Evolutionary conservation across 2,888 invertebrate species (phyloP).

Genomic region (Rhopalosiphum nymphaeae): DNA sequence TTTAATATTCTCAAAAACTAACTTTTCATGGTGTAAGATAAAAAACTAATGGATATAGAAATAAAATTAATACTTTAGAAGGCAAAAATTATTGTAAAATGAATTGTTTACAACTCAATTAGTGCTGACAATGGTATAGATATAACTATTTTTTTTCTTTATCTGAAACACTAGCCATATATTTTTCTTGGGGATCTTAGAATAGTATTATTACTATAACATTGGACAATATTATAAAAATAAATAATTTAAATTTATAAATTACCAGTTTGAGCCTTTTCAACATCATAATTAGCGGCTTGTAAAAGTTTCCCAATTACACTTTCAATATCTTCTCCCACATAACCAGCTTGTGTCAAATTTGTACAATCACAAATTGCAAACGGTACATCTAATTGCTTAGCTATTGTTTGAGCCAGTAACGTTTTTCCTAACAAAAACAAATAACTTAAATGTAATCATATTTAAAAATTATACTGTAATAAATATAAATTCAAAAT

Average conservation of each 20-base stretch:
- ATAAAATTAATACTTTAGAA: background rate
- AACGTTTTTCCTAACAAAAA: conserved; percentile 86
- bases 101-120: background rate
- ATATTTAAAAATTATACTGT: background rate
- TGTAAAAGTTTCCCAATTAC: conserved; percentile 96
- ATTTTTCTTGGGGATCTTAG: background rate
- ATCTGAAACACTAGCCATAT: background rate
- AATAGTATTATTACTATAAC: background rate
- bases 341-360: conserved; percentile 95
- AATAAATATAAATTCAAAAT: background rate
- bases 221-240: background rate
- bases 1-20: background rate
- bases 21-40: background rate
- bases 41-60: background rate
- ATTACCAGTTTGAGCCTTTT: conserved; percentile 89
- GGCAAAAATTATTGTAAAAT: background rate
- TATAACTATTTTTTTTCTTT: background rate
- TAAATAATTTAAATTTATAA: conserved; percentile 12
- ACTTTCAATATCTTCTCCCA: conserved; percentile 99
- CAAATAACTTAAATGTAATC: background rate
- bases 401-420: conserved; percentile 96
- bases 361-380: conserved; percentile 99
- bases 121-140: background rate
- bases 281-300: conserved; percentile 97
- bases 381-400: conserved; percentile 98